Base-by-base conservation (phyloP, 2,888 invertebrate species). In the Drosophila aldrichi region DNA sequence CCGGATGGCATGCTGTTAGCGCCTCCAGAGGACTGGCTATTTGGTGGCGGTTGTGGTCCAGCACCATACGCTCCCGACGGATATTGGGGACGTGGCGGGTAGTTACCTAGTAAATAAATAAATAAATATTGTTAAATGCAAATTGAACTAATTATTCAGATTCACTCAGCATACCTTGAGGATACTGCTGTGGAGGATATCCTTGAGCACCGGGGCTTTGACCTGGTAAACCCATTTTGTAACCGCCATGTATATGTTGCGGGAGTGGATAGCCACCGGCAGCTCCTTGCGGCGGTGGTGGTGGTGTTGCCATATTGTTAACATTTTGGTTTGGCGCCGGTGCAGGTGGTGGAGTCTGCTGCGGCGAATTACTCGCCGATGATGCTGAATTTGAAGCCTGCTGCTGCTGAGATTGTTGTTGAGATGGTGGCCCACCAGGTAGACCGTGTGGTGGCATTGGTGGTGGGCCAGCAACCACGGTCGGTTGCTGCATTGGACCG, bases 181-280 rank as follows among this genome's bases (percentile, higher is more conserved):
- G 93, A 92, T 94, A 94, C 91, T 94, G 94, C 90, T 94, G 94
- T 74, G 94, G 94, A 77, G 94, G 94, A 92, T 95, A 95, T 44
- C 91, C 91, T 84, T 94, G 94, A 64, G 93, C 92, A 66, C 91
- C 91, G 10, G 92, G 92, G 63, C 94, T 94, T 82, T 95, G 94
- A 90, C 95, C 95, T 51, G 94, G 94, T 58, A 88, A 80, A 16
- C 94, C 93, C 93, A 95, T 93, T 93, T 95, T 95, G 90, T 95
- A 96, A 84, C 94, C 94, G 78, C 94, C 94, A 83, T 93, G 93
- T 91, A 93, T 93, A 84, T 93, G 93, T 64, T 91, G 92, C 20
- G 91, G 90, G 79, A 92, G 88, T 51, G 91, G 91, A 81, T 92
- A 92, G 55, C 91, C 91, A 77, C 90, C 90, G 32, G 88, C 67